phyloP scores from a whole-genome alignment of 1,140 invertebrate species.

The Papilio polytes region DNA sequence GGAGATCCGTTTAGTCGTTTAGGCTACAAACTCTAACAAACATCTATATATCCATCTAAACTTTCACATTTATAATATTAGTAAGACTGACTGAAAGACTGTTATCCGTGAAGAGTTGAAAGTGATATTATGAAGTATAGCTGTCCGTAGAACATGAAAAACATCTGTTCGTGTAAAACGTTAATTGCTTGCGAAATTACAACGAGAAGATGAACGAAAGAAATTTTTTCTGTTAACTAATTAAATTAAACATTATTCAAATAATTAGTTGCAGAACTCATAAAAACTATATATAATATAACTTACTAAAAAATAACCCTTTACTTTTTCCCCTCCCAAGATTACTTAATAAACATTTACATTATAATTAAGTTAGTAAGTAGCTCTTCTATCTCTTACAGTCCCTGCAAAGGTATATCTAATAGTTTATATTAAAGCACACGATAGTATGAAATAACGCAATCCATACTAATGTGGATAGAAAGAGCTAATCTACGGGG shows the following conservation, averaged over 20 bases:
- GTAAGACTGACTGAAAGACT: too few relatives aligned
- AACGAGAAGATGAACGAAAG: background rate
- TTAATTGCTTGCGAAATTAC: background rate
- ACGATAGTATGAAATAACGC: conserved; percentile 1
- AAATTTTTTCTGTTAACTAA: background rate
- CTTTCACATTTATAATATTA: too few relatives aligned
- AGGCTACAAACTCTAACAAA: too few relatives aligned
- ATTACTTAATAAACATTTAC: too few relatives aligned
- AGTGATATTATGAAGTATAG: background rate
- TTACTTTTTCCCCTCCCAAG: too few relatives aligned
- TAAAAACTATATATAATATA: background rate
- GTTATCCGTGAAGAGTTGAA: conserved; percentile 7
- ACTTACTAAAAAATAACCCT: background rate
- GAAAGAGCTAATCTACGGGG: background rate
- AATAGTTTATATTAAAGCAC: background rate
- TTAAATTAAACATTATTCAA: background rate
- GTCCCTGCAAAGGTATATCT: background rate
- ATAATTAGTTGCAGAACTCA: background rate
- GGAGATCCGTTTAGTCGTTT: too few relatives aligned
- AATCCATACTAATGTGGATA: conserved; percentile 25
- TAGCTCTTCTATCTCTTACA: background rate
- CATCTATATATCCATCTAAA: too few relatives aligned
- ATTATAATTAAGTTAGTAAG: background rate
- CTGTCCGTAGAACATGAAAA: background rate
- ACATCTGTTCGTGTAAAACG: conserved; percentile 1